Conservation (phyloP, 2,797 vertebrate species). For the Paratrypauchen microcephalus region DNA sequence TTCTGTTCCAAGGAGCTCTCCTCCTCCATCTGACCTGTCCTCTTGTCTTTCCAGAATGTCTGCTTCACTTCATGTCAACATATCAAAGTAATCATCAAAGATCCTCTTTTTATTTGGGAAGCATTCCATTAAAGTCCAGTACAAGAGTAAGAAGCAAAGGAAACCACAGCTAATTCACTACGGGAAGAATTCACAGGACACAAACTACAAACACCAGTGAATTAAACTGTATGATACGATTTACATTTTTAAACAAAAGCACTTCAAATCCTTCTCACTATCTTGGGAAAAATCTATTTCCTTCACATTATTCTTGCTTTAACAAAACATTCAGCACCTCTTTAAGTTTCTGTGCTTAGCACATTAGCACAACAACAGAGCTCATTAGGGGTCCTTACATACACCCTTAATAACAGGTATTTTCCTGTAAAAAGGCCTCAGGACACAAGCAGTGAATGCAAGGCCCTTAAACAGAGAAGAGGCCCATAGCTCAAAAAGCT, state of each 20-base stretch:
- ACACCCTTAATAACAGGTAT: constrained; percentile 74
- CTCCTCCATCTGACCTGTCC: constrained; percentile 61
- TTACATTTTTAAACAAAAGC: constrained; percentile 3
- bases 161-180: constrained; percentile 78
- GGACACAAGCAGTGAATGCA: constrained; percentile 65
- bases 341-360: constrained; percentile 32
- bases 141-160: constrained; percentile 79
- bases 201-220: not conserved
- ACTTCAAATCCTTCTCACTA: constrained; percentile 30
- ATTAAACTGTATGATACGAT: not conserved
- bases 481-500: constrained; percentile 85
- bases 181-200: constrained; percentile 17
- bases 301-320: constrained; percentile 43
- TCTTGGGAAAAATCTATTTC: constrained; percentile 63
- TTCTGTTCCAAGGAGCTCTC: constrained; percentile 27
- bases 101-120: constrained; percentile 90
- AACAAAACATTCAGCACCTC: constrained; percentile 59
- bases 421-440: constrained; percentile 70
- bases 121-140: constrained; percentile 72
- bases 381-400: constrained; percentile 69
- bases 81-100: constrained; percentile 99
- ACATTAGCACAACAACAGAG: constrained; percentile 66
- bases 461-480: constrained; percentile 55
- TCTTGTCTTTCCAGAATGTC: constrained; percentile 64
- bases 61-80: constrained; percentile 92